A percentile compares a stretch with the other conserved stretches of the same genome.
Conservation (phyloP, 1,140 invertebrate species). For the Drosophila lowei region DNA sequence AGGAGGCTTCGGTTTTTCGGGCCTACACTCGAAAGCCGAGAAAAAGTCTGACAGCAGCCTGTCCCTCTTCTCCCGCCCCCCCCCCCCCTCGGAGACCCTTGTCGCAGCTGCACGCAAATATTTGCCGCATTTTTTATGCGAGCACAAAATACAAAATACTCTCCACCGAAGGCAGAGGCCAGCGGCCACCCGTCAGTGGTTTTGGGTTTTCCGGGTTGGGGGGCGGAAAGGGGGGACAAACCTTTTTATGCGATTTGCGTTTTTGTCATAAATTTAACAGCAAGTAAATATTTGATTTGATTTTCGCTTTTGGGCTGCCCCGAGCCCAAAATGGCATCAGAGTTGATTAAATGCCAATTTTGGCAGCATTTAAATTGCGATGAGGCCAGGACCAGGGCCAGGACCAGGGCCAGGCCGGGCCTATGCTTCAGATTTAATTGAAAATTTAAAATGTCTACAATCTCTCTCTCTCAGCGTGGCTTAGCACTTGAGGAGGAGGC, state of each 20-base stretch:
- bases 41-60: constrained; percentile 13
- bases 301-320: constrained; percentile 25
- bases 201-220: too few species aligned
- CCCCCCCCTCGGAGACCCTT: too few species aligned
- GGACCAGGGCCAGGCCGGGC: too few species aligned
- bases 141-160: constrained; percentile 29
- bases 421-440: constrained; percentile 25
- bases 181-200: too few species aligned
- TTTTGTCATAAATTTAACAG: constrained; percentile 73
- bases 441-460: constrained; percentile 6
- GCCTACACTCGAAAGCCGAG: constrained; percentile 20
- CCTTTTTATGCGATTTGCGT: constrained; percentile 63
- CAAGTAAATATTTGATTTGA: constrained; percentile 76
- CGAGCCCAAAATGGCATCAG: constrained; percentile 13
- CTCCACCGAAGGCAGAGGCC: background rate
- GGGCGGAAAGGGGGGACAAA: background rate
- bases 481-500: too few species aligned
- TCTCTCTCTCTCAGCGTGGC: too few species aligned
- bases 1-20: constrained; percentile 19
- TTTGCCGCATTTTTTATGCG: constrained; percentile 68
- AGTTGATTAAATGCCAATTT: constrained; percentile 67
- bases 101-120: constrained; percentile 69
- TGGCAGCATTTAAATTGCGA: constrained; percentile 34
- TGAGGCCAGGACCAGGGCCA: background rate
- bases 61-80: too few species aligned